Base-by-base conservation (phyloP, 2,113 vertebrate genomes). In the Sinocyclocheilus rhinocerous region DNA sequence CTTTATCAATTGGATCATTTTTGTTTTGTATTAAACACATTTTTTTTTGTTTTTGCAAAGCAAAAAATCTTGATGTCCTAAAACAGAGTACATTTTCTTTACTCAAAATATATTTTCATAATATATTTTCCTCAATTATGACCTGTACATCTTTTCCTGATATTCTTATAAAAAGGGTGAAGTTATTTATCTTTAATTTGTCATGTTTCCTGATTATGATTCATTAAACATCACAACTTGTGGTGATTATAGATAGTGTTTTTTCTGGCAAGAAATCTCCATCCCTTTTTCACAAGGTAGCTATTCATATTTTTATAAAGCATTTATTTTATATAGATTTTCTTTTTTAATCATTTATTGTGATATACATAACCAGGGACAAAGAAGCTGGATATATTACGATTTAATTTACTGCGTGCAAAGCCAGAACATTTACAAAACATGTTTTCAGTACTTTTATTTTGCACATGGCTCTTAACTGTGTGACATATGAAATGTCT, bases 391-490 rank as follows among this genome's bases (percentile, higher is more conserved):
- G 29, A 59, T 79, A 61, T 79, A 59, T 61, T 39, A n/a, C n/a
- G 6, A 15, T 61, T 79, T 61, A 15, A 63, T 81, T 61, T 63
- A 24, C 77, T 42, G 22, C 13, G 22, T 3, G 10, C 36, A 79
- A 79, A 79, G 55, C 33, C 36, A 65, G 22, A 26, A 45, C 78
- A 65, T 65, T 26, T 63, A 65, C 36, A 81, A 78, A 57, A 78
- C 8, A 1, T 4, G 5, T 45, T 26, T 15, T 15, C 42, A 7
- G 42, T 24, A 33, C 4, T 79, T 79, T 39, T 36, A 36, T n/a
- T 81, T 16, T n/a, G 6, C 11, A 79, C 20, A 13, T 1, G 6
- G 6, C 11, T 39, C 42, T 45, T 45, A 45, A 45, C 42, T 10
- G 42, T 45, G 42, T 45, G 22, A 63, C 22, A 65, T 22, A 79